Percentiles rank a stretch among this genome's conserved stretches.
Conservation (phyloP, 2,888 invertebrate species). For the Eupithecia inturbata region DNA sequence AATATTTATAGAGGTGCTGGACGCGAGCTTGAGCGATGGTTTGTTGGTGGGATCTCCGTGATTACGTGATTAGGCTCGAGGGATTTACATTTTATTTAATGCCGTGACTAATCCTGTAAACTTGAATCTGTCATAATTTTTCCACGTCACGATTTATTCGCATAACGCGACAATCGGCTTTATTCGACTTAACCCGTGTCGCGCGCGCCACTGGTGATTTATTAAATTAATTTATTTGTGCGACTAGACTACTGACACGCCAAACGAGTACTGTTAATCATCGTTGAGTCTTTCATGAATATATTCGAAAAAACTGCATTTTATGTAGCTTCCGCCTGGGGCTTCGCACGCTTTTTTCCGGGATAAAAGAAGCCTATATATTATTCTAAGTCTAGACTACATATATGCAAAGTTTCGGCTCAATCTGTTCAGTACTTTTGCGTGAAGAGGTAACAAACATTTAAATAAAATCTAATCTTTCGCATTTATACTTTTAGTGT, state of each 20-base stretch:
- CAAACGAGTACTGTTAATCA: conserved; percentile 65
- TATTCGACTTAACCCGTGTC: conserved; percentile 62
- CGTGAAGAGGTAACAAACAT: neutral
- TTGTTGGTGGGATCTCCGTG: conserved; percentile 54
- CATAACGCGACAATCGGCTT: conserved; percentile 76
- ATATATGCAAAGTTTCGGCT: neutral
- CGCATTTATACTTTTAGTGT: too few relatives aligned
- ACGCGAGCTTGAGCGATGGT: conserved; percentile 49
- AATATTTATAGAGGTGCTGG: conserved; percentile 55
- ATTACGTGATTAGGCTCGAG: conserved; percentile 74
- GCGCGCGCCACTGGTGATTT: conserved; percentile 57
- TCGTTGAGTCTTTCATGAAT: conserved; percentile 58
- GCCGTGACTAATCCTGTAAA: conserved; percentile 71
- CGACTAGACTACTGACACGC: conserved; percentile 61
- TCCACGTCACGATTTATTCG: conserved; percentile 81
- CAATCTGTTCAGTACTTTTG: neutral
- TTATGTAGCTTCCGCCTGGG: neutral
- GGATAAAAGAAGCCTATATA: neutral
- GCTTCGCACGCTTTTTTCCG: neutral
- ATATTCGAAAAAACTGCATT: conserved; percentile 63
- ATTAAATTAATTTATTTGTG: conserved; percentile 72
- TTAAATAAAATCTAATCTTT: neutral
- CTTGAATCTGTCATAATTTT: conserved; percentile 82
- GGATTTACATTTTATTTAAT: conserved; percentile 76
- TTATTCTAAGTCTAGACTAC: neutral